Evolutionary conservation across 2,888 invertebrate genomes (phyloP).

Genomic region (Microplitis deprimator): DNA sequence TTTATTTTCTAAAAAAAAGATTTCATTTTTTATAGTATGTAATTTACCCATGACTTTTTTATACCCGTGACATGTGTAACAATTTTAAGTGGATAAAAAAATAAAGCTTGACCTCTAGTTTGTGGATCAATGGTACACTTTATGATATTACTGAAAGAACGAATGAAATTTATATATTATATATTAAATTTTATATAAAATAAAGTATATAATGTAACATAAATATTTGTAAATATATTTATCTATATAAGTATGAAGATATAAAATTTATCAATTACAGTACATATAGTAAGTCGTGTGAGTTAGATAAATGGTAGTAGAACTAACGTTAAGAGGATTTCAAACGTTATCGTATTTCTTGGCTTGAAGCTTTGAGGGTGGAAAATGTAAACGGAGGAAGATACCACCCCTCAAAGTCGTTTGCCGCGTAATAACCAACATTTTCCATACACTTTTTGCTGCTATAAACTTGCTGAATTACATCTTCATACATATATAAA

Average conservation of each 20-base stretch:
- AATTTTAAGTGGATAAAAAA: neutral
- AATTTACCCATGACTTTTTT: neutral
- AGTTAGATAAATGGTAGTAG: slow-evolving; percentile 47
- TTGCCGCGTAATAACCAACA: slow-evolving; percentile 31
- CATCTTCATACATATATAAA: slow-evolving; percentile 7
- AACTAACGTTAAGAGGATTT: slow-evolving; percentile 52
- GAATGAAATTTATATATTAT: too few species aligned
- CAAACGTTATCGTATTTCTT: slow-evolving; percentile 53
- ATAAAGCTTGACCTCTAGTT: neutral
- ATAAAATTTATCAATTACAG: slow-evolving; percentile 39
- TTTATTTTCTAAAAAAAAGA: neutral
- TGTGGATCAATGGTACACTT: neutral
- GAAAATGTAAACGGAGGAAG: slow-evolving; percentile 34
- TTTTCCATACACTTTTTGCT: slow-evolving; percentile 13
- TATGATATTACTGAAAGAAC: too few species aligned
- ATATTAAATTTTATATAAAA: too few species aligned
- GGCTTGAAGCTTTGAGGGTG: slow-evolving; percentile 25
- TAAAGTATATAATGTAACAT: too few species aligned
- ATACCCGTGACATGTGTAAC: neutral
- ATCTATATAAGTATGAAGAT: slow-evolving; percentile 30
- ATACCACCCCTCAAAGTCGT: slow-evolving; percentile 20
- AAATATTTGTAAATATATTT: too few species aligned
- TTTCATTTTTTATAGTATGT: neutral
- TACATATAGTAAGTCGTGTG: slow-evolving; percentile 43
- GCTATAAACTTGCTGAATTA: slow-evolving; percentile 13